Conservation (phyloP, 2,113 vertebrate species). For the Rhinolophus ferrumequinum region DNA sequence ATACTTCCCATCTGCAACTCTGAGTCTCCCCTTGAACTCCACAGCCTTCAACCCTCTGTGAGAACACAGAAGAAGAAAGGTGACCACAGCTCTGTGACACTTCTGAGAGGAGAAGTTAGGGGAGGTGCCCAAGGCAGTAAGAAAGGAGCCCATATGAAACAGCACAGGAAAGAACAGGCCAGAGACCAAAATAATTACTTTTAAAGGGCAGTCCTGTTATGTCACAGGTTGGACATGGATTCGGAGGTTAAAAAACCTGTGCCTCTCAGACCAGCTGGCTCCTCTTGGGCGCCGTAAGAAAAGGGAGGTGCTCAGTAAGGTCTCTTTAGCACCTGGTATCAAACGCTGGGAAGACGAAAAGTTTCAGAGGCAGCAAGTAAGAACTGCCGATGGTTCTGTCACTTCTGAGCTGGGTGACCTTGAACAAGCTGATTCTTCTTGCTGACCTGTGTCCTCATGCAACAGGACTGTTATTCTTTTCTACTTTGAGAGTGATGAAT, state of each 20-base stretch:
- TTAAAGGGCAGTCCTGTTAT: rapidly evolving
- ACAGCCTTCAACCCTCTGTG: rapidly evolving
- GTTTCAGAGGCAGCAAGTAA: neutral
- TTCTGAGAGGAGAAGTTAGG: rapidly evolving
- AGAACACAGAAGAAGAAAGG: rapidly evolving
- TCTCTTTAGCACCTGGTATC: neutral
- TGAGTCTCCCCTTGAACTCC: neutral
- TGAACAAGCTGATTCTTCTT: neutral
- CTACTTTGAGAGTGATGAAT: neutral
- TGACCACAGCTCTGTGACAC: rapidly evolving
- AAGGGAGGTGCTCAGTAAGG: too few relatives aligned
- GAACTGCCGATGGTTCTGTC: too few relatives aligned
- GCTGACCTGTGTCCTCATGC: neutral
- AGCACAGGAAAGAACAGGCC: neutral
- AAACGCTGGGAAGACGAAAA: neutral
- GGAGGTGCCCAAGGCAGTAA: rapidly evolving
- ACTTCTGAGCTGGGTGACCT: neutral
- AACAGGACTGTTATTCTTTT: neutral
- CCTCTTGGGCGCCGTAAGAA: rapidly evolving
- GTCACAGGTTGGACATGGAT: neutral
- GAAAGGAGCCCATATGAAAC: too few relatives aligned
- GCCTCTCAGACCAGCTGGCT: too few relatives aligned
- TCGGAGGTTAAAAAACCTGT: too few relatives aligned
- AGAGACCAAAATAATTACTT: rapidly evolving
- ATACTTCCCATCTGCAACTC: neutral